These are phyloP conservation scores for Halictus quadricinctus DNA, from an alignment of 2,888 invertebrate species.

Conservation along the genomic window DNA sequence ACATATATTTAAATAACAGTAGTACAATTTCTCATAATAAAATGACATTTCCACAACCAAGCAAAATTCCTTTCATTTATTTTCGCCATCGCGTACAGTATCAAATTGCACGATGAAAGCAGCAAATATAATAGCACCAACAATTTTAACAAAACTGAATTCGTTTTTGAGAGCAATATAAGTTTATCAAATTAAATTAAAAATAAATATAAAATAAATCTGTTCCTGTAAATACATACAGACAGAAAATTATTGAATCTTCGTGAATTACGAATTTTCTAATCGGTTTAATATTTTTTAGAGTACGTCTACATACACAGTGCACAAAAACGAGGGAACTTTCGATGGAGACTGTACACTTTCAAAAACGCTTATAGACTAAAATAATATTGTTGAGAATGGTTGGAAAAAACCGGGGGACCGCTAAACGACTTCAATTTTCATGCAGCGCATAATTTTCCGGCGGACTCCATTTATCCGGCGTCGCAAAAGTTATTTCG, in stretches of 20 bases:
- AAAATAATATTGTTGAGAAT: neutral
- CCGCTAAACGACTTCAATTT: neutral
- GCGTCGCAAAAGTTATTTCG: conserved; percentile 1
- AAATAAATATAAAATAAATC: neutral
- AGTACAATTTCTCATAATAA: neutral
- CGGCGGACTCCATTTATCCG: neutral
- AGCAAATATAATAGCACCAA: neutral
- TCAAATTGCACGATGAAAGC: neutral
- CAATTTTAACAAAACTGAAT: neutral
- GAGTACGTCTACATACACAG: neutral
- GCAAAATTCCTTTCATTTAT: neutral
- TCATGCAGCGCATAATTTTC: neutral
- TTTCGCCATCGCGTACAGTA: neutral
- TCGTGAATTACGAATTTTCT: neutral
- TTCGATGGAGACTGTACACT: neutral
- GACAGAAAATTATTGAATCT: too few species aligned
- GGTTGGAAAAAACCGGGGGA: neutral
- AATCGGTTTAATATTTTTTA: neutral
- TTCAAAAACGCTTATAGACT: neutral
- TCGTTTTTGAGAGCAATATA: too few species aligned
- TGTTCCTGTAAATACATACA: neutral
- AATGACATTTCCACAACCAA: neutral
- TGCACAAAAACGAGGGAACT: neutral
- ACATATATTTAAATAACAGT: neutral
- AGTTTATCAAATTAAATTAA: neutral